Evolutionary conservation across 2,113 vertebrate species (phyloP).

Genomic region (Amblyornis subalaris): DNA sequence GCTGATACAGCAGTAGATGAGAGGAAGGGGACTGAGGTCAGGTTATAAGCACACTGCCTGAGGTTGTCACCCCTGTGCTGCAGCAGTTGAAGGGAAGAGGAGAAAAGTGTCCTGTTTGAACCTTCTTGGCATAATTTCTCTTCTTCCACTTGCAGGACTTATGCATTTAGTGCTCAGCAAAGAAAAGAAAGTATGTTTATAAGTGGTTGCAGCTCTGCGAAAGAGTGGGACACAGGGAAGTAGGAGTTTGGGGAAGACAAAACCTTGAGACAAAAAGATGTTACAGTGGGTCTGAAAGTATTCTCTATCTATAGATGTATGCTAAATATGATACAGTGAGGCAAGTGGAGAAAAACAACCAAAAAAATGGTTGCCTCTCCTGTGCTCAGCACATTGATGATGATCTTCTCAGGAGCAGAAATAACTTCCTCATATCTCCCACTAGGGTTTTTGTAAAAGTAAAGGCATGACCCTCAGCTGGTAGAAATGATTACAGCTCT

Average conservation of each 20-base stretch:
- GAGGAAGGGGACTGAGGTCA: background rate
- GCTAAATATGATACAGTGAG: background rate
- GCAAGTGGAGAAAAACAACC: background rate
- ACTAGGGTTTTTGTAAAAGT: background rate
- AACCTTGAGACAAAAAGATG: background rate
- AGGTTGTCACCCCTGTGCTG: background rate
- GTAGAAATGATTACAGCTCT: background rate
- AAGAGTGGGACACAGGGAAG: background rate
- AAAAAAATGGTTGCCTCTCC: background rate
- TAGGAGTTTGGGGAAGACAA: background rate
- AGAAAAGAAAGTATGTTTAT: background rate
- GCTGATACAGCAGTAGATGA: rapidly evolving
- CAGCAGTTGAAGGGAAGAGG: background rate
- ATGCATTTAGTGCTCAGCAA: background rate
- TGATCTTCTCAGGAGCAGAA: background rate
- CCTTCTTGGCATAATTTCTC: background rate
- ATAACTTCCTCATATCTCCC: background rate
- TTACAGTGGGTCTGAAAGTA: background rate
- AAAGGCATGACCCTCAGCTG: background rate
- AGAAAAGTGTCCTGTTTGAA: background rate
- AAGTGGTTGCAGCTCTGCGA: background rate
- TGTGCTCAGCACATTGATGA: background rate
- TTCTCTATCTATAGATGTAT: background rate
- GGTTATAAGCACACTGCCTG: background rate
- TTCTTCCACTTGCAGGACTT: background rate